Evolutionary conservation across 1,140 invertebrate species (phyloP), one percentile per base, ranked within the genome.

Genomic region (Acromyrmex echinatior): DNA sequence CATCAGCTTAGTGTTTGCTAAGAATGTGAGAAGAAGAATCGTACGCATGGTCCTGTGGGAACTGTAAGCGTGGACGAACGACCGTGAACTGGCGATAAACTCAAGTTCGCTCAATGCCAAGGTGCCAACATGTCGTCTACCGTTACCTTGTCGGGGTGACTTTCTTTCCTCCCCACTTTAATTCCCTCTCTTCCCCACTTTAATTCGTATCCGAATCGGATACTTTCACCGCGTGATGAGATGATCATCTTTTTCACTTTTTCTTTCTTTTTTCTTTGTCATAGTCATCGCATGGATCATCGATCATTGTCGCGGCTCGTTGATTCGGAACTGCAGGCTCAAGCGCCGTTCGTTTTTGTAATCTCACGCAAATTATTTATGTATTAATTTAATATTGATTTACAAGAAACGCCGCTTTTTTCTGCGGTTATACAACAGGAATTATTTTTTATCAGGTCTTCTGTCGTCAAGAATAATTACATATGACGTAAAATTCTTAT

Each of bases 1-100:
- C n/a, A 53, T 66, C 45, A 86, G 7, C 35, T n/a, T 53, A 16
- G 3, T 14, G 45, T 21, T 63, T 5, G 25, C 39, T 1, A 85
- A 25, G 12, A 88, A 58, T 2, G 35, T 9, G 25, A 77, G 68
- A 10, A 86, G 28, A 16, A 68, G 21, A 63, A 60, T 25, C n/a
- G 14, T 35, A 73, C 51, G 51, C 88, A 88, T 89, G 56, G 62
- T 71, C 35, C 21, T 62, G 80, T 76, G 70, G 58, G 58, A 82
- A 62, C 21, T 39, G 28, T 71, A 21, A 73, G 56, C 21, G 3
- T 31, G 56, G 49, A 87, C 73, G 77, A 91, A 90, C 85, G 88
- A 70, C 87, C 85, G 74, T 92, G 88, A 91, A 92, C 88, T 92
- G 86, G 81, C 74, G 78, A 49, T 56, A 78, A 84, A 81, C 79